phyloP scores from a whole-genome alignment of 35 echinoderm and acorn worm genomes.

The Ophiothrix spiculata region DNA sequence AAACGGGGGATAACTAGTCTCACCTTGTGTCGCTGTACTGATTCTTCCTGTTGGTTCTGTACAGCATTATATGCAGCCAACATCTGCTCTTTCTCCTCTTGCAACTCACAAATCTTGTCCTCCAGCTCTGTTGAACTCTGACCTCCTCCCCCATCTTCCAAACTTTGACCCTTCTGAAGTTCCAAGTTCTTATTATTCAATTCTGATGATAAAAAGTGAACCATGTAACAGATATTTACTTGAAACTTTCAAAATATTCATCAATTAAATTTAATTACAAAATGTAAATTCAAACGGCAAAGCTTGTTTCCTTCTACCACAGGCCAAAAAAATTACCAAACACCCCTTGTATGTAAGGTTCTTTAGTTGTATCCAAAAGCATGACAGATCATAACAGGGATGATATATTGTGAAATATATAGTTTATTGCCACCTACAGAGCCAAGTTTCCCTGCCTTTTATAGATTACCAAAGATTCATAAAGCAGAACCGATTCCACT shows the following conservation, averaged over 20 bases:
- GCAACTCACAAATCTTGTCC: conserved; percentile 51
- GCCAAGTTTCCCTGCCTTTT: not conserved
- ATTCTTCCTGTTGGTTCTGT: conserved; percentile 66
- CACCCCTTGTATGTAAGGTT: no score
- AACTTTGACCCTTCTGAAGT: conserved; percentile 30
- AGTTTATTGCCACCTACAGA: not conserved
- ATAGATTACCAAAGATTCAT: conserved; percentile 33
- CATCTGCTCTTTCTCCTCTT: conserved; percentile 55
- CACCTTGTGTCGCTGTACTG: conserved; percentile 74
- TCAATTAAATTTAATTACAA: no score
- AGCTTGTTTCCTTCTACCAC: no score
- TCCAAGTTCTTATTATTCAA: conserved; percentile 47
- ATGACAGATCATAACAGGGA: no score
- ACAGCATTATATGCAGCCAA: conserved; percentile 79
- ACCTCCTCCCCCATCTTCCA: not conserved
- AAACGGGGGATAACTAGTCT: no score
- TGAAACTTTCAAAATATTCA: no score
- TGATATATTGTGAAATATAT: not conserved
- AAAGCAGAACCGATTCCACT: no score
- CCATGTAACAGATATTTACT: no score
- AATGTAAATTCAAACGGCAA: no score
- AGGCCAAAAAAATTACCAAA: no score
- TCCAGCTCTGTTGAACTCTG: conserved; percentile 15
- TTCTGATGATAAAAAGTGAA: conserved; percentile 29
- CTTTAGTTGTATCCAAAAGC: no score